Conservation (phyloP, 2,797 vertebrate species). For the Oreortyx pictus region DNA sequence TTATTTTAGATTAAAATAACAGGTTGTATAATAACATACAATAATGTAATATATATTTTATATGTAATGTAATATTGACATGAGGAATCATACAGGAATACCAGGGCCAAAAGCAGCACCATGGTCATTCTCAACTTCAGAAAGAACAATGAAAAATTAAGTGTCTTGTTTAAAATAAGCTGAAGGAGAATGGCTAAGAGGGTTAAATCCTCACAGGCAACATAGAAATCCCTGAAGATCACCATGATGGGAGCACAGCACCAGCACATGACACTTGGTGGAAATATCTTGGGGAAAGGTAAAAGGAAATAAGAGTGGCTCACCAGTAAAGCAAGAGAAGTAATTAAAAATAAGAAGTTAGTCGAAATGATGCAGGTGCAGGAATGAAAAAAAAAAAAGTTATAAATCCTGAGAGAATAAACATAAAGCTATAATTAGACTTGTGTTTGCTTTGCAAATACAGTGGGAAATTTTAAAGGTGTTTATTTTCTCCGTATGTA, state of each 20-base stretch:
- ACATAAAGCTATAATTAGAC: neutral
- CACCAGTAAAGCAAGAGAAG: neutral
- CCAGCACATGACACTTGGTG: neutral
- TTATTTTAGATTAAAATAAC: neutral
- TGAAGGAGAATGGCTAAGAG: neutral
- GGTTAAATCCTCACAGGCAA: neutral
- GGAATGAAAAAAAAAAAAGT: neutral
- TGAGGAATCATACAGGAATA: neutral
- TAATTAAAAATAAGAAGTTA: neutral
- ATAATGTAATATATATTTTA: neutral
- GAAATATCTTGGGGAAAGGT: neutral
- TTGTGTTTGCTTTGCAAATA: conserved; percentile 1
- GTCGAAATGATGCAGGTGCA: neutral
- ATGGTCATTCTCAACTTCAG: neutral
- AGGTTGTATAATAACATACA: neutral
- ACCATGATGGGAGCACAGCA: neutral
- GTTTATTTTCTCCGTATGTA: neutral
- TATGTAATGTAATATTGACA: neutral
- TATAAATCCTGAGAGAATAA: neutral
- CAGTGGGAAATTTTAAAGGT: conserved; percentile 7
- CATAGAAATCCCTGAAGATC: neutral
- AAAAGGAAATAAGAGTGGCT: neutral
- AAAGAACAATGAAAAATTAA: neutral
- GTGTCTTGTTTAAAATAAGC: neutral
- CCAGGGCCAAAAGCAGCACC: neutral